Percentiles rank a stretch among this genome's conserved stretches.
phyloP scores from a whole-genome alignment of 1,140 invertebrate genomes.

The Sycophaga agraensis region DNA sequence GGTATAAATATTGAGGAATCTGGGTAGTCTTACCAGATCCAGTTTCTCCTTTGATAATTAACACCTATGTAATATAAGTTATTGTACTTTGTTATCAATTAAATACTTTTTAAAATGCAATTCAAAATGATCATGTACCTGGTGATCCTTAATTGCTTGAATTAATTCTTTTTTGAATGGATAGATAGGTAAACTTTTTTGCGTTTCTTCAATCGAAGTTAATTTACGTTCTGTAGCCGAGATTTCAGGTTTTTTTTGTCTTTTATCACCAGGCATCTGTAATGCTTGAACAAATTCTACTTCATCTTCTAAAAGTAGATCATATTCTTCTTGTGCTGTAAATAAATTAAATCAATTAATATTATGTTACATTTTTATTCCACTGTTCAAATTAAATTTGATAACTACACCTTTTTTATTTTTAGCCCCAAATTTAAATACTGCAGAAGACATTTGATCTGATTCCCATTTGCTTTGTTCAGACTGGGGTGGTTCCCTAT shows the following conservation, averaged over 20 bases:
- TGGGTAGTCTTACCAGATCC: slow-evolving; percentile 95
- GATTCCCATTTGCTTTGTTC: slow-evolving; percentile 99
- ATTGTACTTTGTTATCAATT: neutral
- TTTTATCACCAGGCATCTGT: slow-evolving; percentile 78
- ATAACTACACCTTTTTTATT: slow-evolving; percentile 67
- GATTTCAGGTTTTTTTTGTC: slow-evolving; percentile 62
- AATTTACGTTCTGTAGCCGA: slow-evolving; percentile 74
- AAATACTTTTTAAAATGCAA: neutral
- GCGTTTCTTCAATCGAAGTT: slow-evolving; percentile 84
- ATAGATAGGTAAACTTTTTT: slow-evolving; percentile 91
- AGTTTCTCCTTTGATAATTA: slow-evolving; percentile 98
- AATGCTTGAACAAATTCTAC: slow-evolving; percentile 97
- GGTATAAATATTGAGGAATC: slow-evolving; percentile 95
- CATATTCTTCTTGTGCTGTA: slow-evolving; percentile 79
- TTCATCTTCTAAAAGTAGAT: slow-evolving; percentile 91
- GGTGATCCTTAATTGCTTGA: slow-evolving; percentile 83
- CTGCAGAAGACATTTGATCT: slow-evolving; percentile 92
- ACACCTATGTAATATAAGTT: slow-evolving; percentile 54
- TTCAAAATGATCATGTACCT: slow-evolving; percentile 63
- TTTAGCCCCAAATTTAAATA: slow-evolving; percentile 90
- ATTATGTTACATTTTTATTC: too few relatives aligned
- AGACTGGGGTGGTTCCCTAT: slow-evolving; percentile 87
- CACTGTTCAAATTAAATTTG: too few relatives aligned
- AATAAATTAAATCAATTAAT: too few relatives aligned
- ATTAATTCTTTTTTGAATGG: slow-evolving; percentile 89